Evolutionary conservation across 2,888 invertebrate species (phyloP), one percentile per base, ranked within the genome.

Genomic region (Creontiades dilutus): DNA sequence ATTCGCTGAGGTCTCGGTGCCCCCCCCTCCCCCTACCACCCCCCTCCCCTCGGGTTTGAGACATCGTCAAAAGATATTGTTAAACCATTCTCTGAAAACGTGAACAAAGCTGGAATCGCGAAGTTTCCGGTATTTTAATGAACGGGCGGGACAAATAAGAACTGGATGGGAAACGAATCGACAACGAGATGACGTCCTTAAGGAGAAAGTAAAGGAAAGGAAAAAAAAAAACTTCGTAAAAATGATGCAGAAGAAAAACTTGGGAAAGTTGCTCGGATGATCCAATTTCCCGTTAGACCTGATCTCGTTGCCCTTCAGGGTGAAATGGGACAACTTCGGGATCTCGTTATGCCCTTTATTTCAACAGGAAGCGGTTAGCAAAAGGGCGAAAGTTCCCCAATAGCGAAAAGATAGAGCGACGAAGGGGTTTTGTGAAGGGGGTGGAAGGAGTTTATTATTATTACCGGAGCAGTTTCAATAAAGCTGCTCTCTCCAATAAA

Each of bases 351-450:
- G 68, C 68, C 68, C 68, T 68, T 23, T 23, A 68, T 68, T 68
- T 68, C 68, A 68, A 68, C 68, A 68, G 68, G 68, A 68, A 68
- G 68, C 68, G 68, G 68, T 68, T 68, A 68, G 68, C 68, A 23
- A 68, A 68, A 23, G 68, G 68, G 68, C 68, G 23, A 68, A 68
- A 68, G 68, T 68, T 68, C 27, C 23, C 68, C 68, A 68, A 68
- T 68, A 68, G 68, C 68, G 68, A 68, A 68, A 68, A 68, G 68
- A 68, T 68, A 19, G 19, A 68, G 68, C 23, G 68, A 68, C 16
- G n/a, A n/a, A 16, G 57, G n/a, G 57, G 7, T 7, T 5, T 16
- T 16, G n/a, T 0, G 57, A 16, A 14, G 12, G n/a, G 7, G 57
- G 23, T 0, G 68, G 23, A 23, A 23, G 68, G 68, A 13, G 68